Percentiles rank a stretch among this genome's conserved stretches.
These are phyloP conservation scores for Bicyclus anynana DNA, from an alignment of 1,140 invertebrate genomes.

Conservation along the genomic window DNA sequence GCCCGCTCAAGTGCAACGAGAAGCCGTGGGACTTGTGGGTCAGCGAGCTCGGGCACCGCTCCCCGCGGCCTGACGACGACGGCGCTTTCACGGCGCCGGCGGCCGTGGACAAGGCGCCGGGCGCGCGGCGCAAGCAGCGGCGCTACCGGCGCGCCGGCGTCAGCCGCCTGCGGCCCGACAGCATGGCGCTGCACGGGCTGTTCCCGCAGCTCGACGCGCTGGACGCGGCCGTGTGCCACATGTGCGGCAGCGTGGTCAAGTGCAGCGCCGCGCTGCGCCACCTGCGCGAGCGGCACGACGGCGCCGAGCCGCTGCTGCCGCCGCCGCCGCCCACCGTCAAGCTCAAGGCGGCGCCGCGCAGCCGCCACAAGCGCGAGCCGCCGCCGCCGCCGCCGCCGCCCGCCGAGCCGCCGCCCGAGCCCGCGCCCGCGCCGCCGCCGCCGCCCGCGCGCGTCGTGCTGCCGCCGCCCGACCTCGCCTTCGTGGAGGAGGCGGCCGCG, in stretches of 20 bases:
- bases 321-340: slow-evolving; percentile 63
- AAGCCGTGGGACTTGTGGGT: slow-evolving; percentile 76
- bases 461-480: slow-evolving; percentile 62
- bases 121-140: slow-evolving; percentile 34
- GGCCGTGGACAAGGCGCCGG: slow-evolving; percentile 46
- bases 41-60: slow-evolving; percentile 68
- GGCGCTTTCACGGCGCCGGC: slow-evolving; percentile 41
- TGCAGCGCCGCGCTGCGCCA: slow-evolving; percentile 81
- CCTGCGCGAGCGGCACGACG: slow-evolving; percentile 59
- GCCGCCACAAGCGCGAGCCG: slow-evolving; percentile 65
- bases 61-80: slow-evolving; percentile 61
- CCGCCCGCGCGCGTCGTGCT: slow-evolving; percentile 59
- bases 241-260: slow-evolving; percentile 81
- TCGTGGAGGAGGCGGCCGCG: slow-evolving; percentile 60
- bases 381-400: slow-evolving; percentile 50
- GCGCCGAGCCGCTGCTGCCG: slow-evolving; percentile 52
- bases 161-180: slow-evolving; percentile 55
- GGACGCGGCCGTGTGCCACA: slow-evolving; percentile 81
- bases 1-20: slow-evolving; percentile 70
- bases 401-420: slow-evolving; percentile 45
- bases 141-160: slow-evolving; percentile 55
- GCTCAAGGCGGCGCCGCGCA: slow-evolving; percentile 38
- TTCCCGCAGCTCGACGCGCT: slow-evolving; percentile 81
- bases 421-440: slow-evolving; percentile 54
- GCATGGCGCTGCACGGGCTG: slow-evolving; percentile 80